Percentiles rank a stretch among this genome's conserved stretches.
phyloP scores from a whole-genome alignment of 2,113 vertebrate species.

The Fulica atra region DNA sequence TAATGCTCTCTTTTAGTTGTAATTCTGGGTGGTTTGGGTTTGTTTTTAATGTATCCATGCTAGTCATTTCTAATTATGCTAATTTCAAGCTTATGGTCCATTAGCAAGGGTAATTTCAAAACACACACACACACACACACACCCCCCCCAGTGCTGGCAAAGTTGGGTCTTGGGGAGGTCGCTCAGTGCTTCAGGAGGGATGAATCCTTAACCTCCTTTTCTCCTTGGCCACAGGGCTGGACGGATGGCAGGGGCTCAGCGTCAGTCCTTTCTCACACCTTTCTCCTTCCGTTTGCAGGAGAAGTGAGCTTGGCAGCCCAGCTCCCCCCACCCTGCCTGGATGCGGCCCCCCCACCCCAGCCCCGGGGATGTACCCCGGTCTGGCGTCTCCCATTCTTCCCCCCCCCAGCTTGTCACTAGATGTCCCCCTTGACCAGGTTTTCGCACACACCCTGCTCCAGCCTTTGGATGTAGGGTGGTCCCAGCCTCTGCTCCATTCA shows the following conservation, averaged over 20 bases:
- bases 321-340: background rate
- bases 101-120: constrained; percentile 20
- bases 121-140: no score
- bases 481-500: background rate
- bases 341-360: background rate
- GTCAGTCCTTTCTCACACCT: background rate
- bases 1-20: background rate
- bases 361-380: rapidly evolving
- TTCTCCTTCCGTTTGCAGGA: background rate
- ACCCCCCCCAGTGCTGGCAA: background rate
- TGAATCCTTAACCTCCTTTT: background rate
- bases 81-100: background rate
- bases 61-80: constrained; percentile 46
- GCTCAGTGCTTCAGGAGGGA: background rate
- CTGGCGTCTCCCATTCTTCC: no score
- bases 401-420: background rate
- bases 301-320: background rate
- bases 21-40: background rate
- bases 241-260: background rate
- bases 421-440: constrained; percentile 19
- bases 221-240: background rate
- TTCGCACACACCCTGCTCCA: background rate
- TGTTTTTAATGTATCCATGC: background rate
- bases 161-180: background rate
- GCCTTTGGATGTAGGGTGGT: rapidly evolving